Conservation (phyloP, 2,113 vertebrate species). For the Daubentonia madagascariensis region DNA sequence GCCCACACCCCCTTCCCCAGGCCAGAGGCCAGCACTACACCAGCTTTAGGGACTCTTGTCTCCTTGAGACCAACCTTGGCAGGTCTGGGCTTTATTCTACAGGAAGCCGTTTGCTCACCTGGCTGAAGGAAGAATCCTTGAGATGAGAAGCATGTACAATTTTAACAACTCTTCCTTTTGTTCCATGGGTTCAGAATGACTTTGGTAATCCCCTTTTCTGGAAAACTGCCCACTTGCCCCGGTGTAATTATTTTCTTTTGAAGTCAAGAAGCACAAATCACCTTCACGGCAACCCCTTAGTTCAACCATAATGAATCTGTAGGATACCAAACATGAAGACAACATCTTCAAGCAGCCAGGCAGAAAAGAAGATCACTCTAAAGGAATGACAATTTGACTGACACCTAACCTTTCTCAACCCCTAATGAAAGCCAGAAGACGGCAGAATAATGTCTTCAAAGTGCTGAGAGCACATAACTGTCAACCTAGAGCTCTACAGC, state of each 20-base stretch:
- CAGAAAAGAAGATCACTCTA: background rate
- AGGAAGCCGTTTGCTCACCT: background rate
- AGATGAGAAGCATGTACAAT: background rate
- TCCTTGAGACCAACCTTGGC: background rate
- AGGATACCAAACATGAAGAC: background rate
- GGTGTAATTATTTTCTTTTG: background rate
- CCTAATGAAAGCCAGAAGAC: background rate
- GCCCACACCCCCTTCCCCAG: too few species aligned
- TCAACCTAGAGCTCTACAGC: background rate
- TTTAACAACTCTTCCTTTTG: background rate
- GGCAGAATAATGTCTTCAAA: background rate
- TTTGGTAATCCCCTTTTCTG: background rate
- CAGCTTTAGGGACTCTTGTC: background rate
- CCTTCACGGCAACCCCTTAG: background rate
- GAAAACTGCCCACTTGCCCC: background rate
- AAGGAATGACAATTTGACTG: background rate
- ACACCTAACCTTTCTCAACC: background rate
- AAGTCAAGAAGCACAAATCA: background rate
- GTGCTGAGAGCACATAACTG: background rate
- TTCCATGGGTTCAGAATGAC: background rate
- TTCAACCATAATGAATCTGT: background rate
- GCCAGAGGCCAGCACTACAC: background rate
- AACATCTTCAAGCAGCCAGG: background rate
- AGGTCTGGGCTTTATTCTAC: background rate
- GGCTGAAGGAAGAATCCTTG: background rate